Percentiles rank a stretch among this genome's conserved stretches.
These are phyloP conservation scores for Paratilapia polleni DNA, from an alignment of 2,113 vertebrate genomes.

Conservation along the genomic window DNA sequence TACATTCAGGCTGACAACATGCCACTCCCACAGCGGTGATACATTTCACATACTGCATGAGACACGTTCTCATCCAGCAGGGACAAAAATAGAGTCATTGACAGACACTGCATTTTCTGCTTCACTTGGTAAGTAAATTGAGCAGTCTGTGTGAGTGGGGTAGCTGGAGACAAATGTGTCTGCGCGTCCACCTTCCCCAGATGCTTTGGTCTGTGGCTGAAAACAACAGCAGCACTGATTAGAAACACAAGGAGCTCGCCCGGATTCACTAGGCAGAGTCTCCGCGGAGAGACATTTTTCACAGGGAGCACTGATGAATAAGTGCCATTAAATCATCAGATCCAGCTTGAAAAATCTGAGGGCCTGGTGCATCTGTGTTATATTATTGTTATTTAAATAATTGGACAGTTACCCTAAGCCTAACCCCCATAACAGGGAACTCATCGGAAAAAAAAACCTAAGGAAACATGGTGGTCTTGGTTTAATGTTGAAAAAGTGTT, in stretches of 20 bases:
- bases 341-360: background rate
- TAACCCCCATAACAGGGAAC: background rate
- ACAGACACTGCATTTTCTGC: conserved; percentile 59
- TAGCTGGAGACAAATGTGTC: conserved; percentile 50
- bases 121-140: conserved; percentile 58
- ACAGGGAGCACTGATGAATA: background rate
- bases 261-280: background rate
- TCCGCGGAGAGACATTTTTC: background rate
- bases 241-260: conserved; percentile 5
- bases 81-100: conserved; percentile 47
- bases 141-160: conserved; percentile 24
- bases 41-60: conserved; percentile 30
- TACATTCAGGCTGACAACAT: background rate
- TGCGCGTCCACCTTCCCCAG: conserved; percentile 34
- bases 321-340: background rate
- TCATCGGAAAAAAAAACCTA: background rate
- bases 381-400: background rate
- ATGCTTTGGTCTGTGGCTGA: background rate
- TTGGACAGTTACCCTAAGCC: background rate
- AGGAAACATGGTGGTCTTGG: background rate
- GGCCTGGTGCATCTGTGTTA: background rate
- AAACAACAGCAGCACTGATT: conserved; percentile 26
- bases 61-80: conserved; percentile 6
- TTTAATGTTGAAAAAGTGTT: background rate
- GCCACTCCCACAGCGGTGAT: conserved; percentile 4